A percentile compares a stretch with the other conserved stretches of the same genome.
phyloP scores from a whole-genome alignment of 2,888 invertebrate species.

The Troglohyphantes excavatus region DNA sequence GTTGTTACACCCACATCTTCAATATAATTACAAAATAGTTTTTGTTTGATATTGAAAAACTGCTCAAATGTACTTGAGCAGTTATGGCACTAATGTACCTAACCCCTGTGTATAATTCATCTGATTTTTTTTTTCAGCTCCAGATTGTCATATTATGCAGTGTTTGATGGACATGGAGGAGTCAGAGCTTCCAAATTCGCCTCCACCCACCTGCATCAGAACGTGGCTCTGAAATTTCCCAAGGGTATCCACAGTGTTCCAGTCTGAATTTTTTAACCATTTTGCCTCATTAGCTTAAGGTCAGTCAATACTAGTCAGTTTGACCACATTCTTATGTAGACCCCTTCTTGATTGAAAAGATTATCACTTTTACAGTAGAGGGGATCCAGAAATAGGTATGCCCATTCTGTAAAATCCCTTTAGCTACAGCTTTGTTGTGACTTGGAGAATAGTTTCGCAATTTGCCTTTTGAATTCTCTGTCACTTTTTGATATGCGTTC shows the following conservation, averaged over 20 bases:
- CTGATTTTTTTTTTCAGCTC: constrained; percentile 80
- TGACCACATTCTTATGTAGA: constrained; percentile 61
- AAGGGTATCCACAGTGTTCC: constrained; percentile 81
- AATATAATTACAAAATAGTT: too few relatives aligned
- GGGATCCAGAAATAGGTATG: constrained; percentile 28
- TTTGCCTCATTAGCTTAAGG: constrained; percentile 77
- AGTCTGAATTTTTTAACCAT: constrained; percentile 79
- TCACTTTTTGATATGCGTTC: too few relatives aligned
- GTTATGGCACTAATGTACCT: too few relatives aligned
- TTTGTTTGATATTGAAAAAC: too few relatives aligned
- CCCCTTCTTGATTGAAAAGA: constrained; percentile 25
- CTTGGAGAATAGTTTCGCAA: neutral
- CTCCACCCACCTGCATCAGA: constrained; percentile 82
- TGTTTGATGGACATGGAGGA: constrained; percentile 85
- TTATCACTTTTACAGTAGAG: neutral
- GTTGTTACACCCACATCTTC: too few relatives aligned
- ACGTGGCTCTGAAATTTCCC: constrained; percentile 83
- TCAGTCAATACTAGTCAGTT: constrained; percentile 68
- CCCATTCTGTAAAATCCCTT: neutral
- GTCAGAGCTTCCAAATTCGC: constrained; percentile 83
- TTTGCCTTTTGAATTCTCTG: neutral
- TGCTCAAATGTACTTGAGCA: too few relatives aligned
- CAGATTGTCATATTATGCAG: constrained; percentile 83
- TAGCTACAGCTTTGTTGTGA: too few relatives aligned
- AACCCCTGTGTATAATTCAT: too few relatives aligned